Evolutionary conservation across 2,888 invertebrate genomes (phyloP).

Genomic region (Andrena bucephala): DNA sequence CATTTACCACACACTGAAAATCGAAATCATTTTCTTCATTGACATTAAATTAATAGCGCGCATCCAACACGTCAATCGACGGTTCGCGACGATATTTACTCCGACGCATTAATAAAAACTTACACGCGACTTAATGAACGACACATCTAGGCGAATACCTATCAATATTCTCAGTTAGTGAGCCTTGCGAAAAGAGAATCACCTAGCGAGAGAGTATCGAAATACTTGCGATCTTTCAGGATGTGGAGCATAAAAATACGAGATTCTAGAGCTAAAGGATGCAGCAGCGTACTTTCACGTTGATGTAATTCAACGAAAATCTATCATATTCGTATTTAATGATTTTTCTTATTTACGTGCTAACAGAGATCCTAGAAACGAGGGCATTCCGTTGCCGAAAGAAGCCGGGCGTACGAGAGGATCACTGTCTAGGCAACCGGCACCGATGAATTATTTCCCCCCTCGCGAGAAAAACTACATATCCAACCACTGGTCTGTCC

Average conservation of each 20-base stretch:
- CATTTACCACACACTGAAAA: neutral
- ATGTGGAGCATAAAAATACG: constrained; percentile 71
- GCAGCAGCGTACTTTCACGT: constrained; percentile 51
- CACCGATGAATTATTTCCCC: constrained; percentile 58
- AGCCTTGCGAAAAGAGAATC: constrained; percentile 35
- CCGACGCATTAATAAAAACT: neutral
- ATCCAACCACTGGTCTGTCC: constrained; percentile 13
- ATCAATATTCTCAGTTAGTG: constrained; percentile 21
- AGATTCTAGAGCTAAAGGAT: constrained; percentile 58
- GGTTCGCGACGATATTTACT: neutral
- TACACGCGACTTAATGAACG: neutral
- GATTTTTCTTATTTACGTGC: neutral
- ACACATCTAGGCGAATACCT: neutral
- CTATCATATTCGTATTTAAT: neutral
- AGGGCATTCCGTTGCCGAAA: neutral
- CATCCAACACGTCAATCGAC: neutral
- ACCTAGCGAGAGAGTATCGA: constrained; percentile 27
- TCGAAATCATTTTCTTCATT: neutral
- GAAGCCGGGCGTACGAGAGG: constrained; percentile 26
- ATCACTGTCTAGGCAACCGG: constrained; percentile 65
- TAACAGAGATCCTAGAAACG: neutral
- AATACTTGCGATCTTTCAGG: constrained; percentile 52
- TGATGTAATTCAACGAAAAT: constrained; percentile 35
- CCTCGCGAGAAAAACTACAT: constrained; percentile 38
- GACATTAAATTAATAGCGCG: neutral